A percentile compares a stretch with the other conserved stretches of the same genome.
Conservation (phyloP, 2,888 invertebrate genomes). For the Meandrusa payeni region DNA sequence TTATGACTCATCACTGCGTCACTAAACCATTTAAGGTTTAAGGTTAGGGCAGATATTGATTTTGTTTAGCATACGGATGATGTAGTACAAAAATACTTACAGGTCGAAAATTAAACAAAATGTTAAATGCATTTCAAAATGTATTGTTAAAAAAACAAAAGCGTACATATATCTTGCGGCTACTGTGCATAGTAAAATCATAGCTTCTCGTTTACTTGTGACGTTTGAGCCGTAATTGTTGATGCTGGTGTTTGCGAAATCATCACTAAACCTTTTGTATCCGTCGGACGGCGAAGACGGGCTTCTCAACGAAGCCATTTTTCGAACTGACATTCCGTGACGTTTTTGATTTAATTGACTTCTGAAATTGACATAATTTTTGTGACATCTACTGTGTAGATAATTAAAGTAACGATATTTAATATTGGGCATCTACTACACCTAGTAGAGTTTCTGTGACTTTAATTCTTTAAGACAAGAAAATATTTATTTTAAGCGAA, state of each 20-base stretch:
- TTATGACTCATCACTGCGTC: conserved; percentile 65
- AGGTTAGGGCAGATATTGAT: conserved; percentile 43
- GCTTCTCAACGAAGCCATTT: conserved; percentile 80
- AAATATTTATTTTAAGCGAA: no score
- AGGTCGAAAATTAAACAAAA: conserved; percentile 65
- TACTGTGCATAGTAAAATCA: conserved; percentile 70
- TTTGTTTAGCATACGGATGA: conserved; percentile 32
- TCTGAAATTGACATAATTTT: conserved; percentile 18
- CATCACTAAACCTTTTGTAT: conserved; percentile 84
- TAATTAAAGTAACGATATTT: no score
- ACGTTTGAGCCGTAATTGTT: conserved; percentile 83
- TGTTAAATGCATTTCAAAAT: conserved; percentile 63
- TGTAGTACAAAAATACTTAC: conserved; percentile 39
- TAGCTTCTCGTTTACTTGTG: conserved; percentile 78
- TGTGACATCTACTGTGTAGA: neutral
- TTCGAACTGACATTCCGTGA: conserved; percentile 69
- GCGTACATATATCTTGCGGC: conserved; percentile 66
- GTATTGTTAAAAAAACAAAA: conserved; percentile 72
- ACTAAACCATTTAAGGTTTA: conserved; percentile 42
- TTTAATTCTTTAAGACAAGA: no score
- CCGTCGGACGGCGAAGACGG: conserved; percentile 82
- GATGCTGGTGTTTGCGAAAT: conserved; percentile 77
- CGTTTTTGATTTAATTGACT: conserved; percentile 34
- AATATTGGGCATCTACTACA: no score
- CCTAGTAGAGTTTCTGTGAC: no score